These are phyloP conservation scores for Pseudoips prasinana DNA, from an alignment of 2,888 invertebrate genomes.

Conservation along the genomic window DNA sequence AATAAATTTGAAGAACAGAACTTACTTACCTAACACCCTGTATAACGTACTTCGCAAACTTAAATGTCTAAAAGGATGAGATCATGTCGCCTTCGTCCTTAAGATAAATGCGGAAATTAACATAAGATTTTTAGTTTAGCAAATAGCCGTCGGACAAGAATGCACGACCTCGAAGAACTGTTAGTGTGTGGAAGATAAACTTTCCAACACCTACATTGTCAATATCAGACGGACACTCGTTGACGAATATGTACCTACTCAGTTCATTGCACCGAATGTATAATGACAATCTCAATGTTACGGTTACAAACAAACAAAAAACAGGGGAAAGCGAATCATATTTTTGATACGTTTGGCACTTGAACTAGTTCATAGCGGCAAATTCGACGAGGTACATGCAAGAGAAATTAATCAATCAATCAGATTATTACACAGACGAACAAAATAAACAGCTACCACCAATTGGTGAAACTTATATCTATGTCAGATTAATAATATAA, in stretches of 20 bases:
- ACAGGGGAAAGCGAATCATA: slow-evolving; percentile 48
- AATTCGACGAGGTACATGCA: slow-evolving; percentile 28
- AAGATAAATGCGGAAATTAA: slow-evolving; percentile 27
- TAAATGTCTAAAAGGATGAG: slow-evolving; percentile 11
- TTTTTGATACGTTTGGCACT: slow-evolving; percentile 39
- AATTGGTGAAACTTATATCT: no score
- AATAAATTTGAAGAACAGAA: no score
- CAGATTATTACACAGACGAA: no score
- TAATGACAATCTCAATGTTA: slow-evolving; percentile 21
- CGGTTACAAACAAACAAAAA: slow-evolving; percentile 36
- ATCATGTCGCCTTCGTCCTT: slow-evolving; percentile 21
- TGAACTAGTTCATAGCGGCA: slow-evolving; percentile 48
- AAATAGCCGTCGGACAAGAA: slow-evolving; percentile 35
- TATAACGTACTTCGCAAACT: no score
- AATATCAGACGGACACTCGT: slow-evolving; percentile 46
- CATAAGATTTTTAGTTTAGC: slow-evolving; percentile 24
- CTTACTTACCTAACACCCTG: no score
- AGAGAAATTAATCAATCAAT: slow-evolving; percentile 33
- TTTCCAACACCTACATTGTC: slow-evolving; percentile 73
- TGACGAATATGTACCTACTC: slow-evolving; percentile 29
- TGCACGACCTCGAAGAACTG: slow-evolving; percentile 53
- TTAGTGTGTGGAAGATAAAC: slow-evolving; percentile 59
- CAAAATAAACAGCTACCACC: no score
- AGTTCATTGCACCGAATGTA: slow-evolving; percentile 37
- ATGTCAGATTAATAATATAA: no score